Percentiles rank a stretch among this genome's conserved stretches.
Evolutionary conservation across 2,888 invertebrate species (phyloP).

Genomic region (Rotaria magnacalcarata): DNA sequence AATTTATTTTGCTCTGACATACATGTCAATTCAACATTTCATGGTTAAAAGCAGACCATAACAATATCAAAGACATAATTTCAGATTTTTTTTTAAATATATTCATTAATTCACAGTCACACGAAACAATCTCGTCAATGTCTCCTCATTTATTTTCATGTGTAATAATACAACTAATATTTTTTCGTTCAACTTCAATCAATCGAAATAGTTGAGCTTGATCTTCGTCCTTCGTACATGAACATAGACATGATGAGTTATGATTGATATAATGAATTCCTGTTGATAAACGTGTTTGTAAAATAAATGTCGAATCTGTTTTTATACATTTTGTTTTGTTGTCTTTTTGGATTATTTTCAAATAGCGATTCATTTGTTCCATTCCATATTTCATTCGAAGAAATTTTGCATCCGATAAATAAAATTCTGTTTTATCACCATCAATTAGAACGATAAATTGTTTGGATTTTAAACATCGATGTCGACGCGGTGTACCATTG

Average conservation of each 20-base stretch:
- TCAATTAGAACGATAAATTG: neutral
- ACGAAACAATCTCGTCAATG: no score
- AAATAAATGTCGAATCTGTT: slow-evolving; percentile 17
- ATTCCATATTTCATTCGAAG: slow-evolving; percentile 16
- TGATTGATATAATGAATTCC: neutral
- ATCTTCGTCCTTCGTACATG: neutral
- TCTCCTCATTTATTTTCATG: neutral
- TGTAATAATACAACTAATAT: neutral
- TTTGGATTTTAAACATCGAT: slow-evolving; percentile 1
- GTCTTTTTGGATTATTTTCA: slow-evolving; percentile 24
- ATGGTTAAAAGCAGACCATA: no score
- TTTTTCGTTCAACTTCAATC: neutral
- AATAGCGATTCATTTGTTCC: slow-evolving; percentile 4
- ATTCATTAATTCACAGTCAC: no score
- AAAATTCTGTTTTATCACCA: neutral
- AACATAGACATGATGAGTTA: neutral
- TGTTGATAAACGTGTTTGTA: slow-evolving; percentile 20
- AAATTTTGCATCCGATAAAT: neutral
- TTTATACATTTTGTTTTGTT: neutral
- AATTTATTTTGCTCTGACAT: no score
- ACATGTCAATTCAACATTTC: no score
- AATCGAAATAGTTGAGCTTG: slow-evolving; percentile 18
- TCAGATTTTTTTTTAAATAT: no score
- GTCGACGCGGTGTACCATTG: slow-evolving; percentile 17
- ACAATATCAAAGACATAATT: no score